Percentiles rank a stretch among this genome's conserved stretches.
These are phyloP conservation scores for Valencia hispanica DNA, from an alignment of 2,797 vertebrate genomes.

Conservation along the genomic window DNA sequence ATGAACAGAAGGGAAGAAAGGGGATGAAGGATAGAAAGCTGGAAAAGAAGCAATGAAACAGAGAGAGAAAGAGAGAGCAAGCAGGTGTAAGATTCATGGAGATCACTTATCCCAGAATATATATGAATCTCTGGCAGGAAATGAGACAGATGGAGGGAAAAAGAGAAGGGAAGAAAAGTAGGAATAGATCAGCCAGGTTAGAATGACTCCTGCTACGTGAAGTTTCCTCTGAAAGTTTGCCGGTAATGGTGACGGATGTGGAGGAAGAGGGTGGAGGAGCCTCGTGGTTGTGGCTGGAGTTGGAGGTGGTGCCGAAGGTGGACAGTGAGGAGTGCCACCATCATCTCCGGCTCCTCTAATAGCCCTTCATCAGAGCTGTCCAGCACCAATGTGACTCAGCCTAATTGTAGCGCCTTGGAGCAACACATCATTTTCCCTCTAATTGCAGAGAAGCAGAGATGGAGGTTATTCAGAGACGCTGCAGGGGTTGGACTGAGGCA, in stretches of 20 bases:
- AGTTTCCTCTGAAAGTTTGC: slow-evolving; percentile 63
- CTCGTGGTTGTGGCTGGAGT: slow-evolving; percentile 41
- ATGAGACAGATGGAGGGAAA: slow-evolving; percentile 69
- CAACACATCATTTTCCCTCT: slow-evolving; percentile 60
- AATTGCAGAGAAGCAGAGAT: slow-evolving; percentile 63
- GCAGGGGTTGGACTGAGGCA: slow-evolving; percentile 38
- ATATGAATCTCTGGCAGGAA: slow-evolving; percentile 70
- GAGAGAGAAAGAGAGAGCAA: slow-evolving; percentile 46
- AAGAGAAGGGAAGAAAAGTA: slow-evolving; percentile 53
- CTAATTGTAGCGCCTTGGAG: slow-evolving; percentile 75
- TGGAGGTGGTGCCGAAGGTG: slow-evolving; percentile 55
- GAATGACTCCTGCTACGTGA: slow-evolving; percentile 55
- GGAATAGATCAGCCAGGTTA: slow-evolving; percentile 59
- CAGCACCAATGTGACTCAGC: slow-evolving; percentile 68
- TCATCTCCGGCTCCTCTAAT: slow-evolving; percentile 64
- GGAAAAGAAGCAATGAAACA: slow-evolving; percentile 46
- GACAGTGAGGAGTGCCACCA: slow-evolving; percentile 52
- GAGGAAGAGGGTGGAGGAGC: slow-evolving; percentile 25
- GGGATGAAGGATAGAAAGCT: slow-evolving; percentile 58
- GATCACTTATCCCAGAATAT: slow-evolving; percentile 75
- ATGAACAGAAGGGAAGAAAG: slow-evolving; percentile 62
- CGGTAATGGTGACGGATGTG: slow-evolving; percentile 69
- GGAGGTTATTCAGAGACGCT: slow-evolving; percentile 60
- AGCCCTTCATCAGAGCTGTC: slow-evolving; percentile 68
- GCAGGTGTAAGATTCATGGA: slow-evolving; percentile 72